These are phyloP conservation scores for Drosophila subquinaria DNA, from an alignment of 2,888 invertebrate genomes.

Conservation along the genomic window DNA sequence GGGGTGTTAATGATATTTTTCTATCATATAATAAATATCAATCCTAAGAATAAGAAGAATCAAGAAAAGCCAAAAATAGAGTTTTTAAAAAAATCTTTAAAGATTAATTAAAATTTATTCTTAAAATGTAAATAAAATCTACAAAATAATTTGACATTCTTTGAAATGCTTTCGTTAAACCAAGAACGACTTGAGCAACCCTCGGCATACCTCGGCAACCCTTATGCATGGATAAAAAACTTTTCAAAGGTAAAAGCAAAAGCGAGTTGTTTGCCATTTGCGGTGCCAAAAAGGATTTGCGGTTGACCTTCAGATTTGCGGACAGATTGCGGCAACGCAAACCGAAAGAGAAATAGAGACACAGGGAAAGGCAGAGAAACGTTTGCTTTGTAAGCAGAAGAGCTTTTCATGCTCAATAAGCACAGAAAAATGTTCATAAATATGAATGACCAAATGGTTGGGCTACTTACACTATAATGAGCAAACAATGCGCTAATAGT, in stretches of 20 bases:
- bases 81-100: no score
- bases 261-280: constrained; percentile 13
- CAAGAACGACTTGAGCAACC: constrained; percentile 2
- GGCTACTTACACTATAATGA: constrained; percentile 66
- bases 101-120: no score
- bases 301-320: constrained; percentile 44
- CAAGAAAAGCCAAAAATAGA: no score
- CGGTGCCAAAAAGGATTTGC: constrained; percentile 43
- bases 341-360: constrained; percentile 1
- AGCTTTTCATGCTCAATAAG: constrained; percentile 17
- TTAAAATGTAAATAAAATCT: no score
- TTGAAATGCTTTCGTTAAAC: not conserved
- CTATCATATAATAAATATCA: no score
- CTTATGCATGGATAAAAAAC: not conserved
- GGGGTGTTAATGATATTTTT: not conserved
- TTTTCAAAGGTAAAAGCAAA: not conserved
- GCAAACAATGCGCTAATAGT: constrained; percentile 61
- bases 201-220: constrained; percentile 7
- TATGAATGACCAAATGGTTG: constrained; percentile 42
- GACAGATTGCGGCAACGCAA: not conserved
- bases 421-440: constrained; percentile 15
- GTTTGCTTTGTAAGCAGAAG: constrained; percentile 10
- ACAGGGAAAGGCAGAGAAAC: not conserved
- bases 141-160: no score
- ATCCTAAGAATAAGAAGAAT: no score